Percentiles rank a stretch among this genome's conserved stretches.
These are phyloP conservation scores for Ormia ochracea DNA, from an alignment of 2,888 invertebrate genomes.

Conservation along the genomic window DNA sequence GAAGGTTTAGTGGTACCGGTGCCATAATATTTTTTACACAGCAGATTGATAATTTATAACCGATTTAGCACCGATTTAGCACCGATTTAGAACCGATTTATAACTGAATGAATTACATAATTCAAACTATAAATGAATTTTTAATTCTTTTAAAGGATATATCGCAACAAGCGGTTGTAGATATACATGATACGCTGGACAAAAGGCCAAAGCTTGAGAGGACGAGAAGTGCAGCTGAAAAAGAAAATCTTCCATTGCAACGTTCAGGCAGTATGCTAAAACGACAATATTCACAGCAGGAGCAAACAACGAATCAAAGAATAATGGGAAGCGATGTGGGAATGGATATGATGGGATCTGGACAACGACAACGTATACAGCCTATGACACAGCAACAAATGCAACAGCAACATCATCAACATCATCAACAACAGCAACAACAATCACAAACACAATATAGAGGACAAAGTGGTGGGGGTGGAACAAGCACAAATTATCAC, in stretches of 20 bases:
- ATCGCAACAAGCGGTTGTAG: conserved; percentile 77
- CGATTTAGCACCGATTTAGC: no score
- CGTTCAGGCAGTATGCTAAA: conserved; percentile 85
- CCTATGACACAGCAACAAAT: conserved; percentile 75
- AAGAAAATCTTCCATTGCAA: conserved; percentile 88
- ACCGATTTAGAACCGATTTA: no score
- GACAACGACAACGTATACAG: conserved; percentile 72
- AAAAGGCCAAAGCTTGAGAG: conserved; percentile 91
- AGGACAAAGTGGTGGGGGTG: conserved; percentile 65
- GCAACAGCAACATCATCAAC: conserved; percentile 67
- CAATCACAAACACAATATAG: conserved; percentile 69
- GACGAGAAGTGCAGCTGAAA: conserved; percentile 91
- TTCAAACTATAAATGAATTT: no score
- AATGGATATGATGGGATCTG: conserved; percentile 76
- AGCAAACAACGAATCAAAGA: conserved; percentile 82
- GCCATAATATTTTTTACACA: no score
- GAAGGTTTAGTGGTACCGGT: no score
- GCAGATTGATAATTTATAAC: no score
- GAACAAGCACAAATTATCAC: conserved; percentile 66
- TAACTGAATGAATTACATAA: no score
- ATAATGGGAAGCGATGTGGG: conserved; percentile 79
- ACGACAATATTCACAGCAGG: conserved; percentile 88
- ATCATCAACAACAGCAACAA: conserved; percentile 67
- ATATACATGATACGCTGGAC: conserved; percentile 79
- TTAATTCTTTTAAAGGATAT: conserved; percentile 70